Base-by-base conservation (phyloP, 2,888 invertebrate species). In the Oxyteleia sp. region DNA sequence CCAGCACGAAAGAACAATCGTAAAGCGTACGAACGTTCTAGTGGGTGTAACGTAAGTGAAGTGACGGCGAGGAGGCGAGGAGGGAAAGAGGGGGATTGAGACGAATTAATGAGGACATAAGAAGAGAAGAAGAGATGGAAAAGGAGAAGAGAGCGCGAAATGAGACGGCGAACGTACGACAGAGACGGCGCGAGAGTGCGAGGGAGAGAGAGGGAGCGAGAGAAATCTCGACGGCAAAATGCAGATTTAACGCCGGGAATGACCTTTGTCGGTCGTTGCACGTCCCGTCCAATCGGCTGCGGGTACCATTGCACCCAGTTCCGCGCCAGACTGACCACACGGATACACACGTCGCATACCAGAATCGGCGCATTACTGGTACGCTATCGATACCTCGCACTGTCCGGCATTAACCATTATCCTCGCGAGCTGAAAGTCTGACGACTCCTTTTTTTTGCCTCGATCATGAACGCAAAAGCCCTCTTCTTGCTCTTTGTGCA, bases 211-310 rank as follows among this genome's bases (percentile, higher is more conserved):
- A 66, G 59, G n/a, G 26, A 72, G 78, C 55, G 76, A 84, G 79
- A 85, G 74, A 83, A 87, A 85, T 85, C 79, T 83, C 64, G 59
- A 61, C 76, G 66, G 87, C 85, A 85, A 88, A 89, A 89, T 88
- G 89, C 88, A 88, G 87, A 90, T 90, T 89, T 89, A 88, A 90
- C 86, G 88, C 83, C 75, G 86, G 85, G 88, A 87, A 83, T 90
- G 91, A 89, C 91, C 90, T 91, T 91, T 92, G 88, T 89, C 90
- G 90, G 91, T 90, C 90, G 88, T 91, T 90, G 92, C 90, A 90
- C 91, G 90, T 89, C 84, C 86, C 84, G 80, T 82, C 84, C 82
- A 80, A 83, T 83, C 83, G 79, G 26, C 68, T 49, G 69, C 75
- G 71, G 74, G 81, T 85, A 85, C 76, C 71, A 78, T 80, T 85